Evolutionary conservation across 2,113 vertebrate species (phyloP).

Genomic region (Tinamus guttatus): DNA sequence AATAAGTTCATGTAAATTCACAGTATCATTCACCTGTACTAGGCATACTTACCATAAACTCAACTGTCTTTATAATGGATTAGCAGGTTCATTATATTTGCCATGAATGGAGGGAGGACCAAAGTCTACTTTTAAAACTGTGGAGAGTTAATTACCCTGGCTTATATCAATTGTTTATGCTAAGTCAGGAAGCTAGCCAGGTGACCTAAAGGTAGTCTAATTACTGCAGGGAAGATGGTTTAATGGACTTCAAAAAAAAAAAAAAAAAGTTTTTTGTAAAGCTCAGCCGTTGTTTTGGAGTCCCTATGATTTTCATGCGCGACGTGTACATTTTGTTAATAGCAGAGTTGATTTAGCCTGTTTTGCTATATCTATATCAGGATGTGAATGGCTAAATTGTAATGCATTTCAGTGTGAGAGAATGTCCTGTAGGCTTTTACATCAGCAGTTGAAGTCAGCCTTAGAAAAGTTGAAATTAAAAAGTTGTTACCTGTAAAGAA

Average conservation of each 20-base stretch:
- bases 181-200: background rate
- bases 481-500: background rate
- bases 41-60: background rate
- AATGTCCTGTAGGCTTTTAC: background rate
- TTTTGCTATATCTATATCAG: background rate
- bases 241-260: background rate
- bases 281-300: background rate
- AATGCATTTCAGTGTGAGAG: background rate
- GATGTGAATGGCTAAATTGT: background rate
- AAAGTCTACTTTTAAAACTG: background rate
- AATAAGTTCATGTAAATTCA: background rate
- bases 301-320: background rate
- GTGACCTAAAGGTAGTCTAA: background rate
- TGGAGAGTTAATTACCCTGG: background rate
- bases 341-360: background rate
- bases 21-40: background rate
- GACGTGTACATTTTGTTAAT: background rate
- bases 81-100: background rate
- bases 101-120: background rate
- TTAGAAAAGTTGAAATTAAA: background rate
- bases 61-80: accelerated
- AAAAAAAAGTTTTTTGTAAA: background rate
- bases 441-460: background rate
- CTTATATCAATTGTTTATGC: background rate
- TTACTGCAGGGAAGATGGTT: background rate